A percentile compares a stretch with the other conserved stretches of the same genome.
Evolutionary conservation across 2,113 vertebrate species (phyloP).

Genomic region (Rhea americana): DNA sequence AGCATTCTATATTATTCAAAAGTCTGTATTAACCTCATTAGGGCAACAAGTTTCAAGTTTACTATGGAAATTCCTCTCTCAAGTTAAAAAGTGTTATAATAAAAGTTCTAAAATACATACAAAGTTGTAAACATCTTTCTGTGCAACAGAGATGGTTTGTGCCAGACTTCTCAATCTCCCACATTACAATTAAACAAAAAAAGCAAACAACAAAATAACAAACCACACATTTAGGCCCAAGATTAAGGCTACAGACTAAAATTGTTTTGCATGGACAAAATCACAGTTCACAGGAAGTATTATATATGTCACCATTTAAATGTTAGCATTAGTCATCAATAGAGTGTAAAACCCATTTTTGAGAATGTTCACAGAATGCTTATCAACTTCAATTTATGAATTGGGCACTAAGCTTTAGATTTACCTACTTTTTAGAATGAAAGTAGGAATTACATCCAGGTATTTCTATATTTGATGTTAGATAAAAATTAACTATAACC

Average conservation of each 20-base stretch:
- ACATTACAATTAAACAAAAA: not conserved
- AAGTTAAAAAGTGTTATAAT: not conserved
- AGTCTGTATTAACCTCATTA: not conserved
- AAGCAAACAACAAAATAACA: not conserved
- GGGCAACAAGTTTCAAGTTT: not conserved
- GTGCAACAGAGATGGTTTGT: not conserved
- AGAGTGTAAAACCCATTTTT: not conserved
- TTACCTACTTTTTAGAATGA: not conserved
- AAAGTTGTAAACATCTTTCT: slow-evolving; percentile 60
- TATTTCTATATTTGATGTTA: not conserved
- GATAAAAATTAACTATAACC: not conserved
- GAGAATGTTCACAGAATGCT: not conserved
- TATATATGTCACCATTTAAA: not conserved
- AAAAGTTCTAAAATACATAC: slow-evolving; percentile 11
- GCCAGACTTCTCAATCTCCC: not conserved
- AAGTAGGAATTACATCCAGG: not conserved
- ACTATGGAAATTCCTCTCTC: not conserved
- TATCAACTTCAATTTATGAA: not conserved
- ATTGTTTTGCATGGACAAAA: not conserved
- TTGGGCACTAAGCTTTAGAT: not conserved
- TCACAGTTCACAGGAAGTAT: not conserved
- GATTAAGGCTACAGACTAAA: not conserved
- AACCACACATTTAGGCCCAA: not conserved
- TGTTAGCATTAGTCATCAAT: not conserved
- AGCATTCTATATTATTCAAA: not conserved